phyloP scores from a whole-genome alignment of 1,140 invertebrate genomes.

The Nomia melanderi region DNA sequence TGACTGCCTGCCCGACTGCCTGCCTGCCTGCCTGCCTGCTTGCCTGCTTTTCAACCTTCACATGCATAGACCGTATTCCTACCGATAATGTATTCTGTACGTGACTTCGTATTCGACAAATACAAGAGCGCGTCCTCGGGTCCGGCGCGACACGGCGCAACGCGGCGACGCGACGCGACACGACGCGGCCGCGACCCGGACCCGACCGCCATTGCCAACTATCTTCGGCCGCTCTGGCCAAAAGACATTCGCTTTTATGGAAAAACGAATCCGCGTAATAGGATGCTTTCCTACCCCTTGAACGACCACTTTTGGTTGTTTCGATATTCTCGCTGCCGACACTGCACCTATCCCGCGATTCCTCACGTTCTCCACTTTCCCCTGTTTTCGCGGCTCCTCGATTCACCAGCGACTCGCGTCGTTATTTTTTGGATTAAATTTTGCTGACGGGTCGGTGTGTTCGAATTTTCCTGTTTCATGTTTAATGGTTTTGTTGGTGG shows the following conservation, averaged over 20 bases:
- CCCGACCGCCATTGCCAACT: conserved; percentile 30
- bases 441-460: no score
- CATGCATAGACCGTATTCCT: conserved; percentile 65
- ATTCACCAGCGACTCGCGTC: neutral
- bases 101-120: conserved; percentile 66
- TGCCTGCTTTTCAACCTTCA: conserved; percentile 68
- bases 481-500: no score
- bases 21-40: conserved; percentile 42
- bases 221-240: conserved; percentile 47
- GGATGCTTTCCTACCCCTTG: conserved; percentile 14
- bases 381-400: no score
- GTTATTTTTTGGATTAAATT: conserved; percentile 4
- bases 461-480: no score
- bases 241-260: conserved; percentile 47
- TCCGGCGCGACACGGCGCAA: conserved; percentile 24
- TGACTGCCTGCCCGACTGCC: conserved; percentile 32
- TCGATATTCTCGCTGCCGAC: neutral
- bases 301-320: conserved; percentile 18
- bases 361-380: no score
- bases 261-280: conserved; percentile 47
- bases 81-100: conserved; percentile 67
- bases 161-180: conserved; percentile 21
- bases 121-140: conserved; percentile 58
- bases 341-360: no score
- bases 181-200: conserved; percentile 30